Conservation (phyloP, 2,888 invertebrate species). For the Mamestra brassicae region DNA sequence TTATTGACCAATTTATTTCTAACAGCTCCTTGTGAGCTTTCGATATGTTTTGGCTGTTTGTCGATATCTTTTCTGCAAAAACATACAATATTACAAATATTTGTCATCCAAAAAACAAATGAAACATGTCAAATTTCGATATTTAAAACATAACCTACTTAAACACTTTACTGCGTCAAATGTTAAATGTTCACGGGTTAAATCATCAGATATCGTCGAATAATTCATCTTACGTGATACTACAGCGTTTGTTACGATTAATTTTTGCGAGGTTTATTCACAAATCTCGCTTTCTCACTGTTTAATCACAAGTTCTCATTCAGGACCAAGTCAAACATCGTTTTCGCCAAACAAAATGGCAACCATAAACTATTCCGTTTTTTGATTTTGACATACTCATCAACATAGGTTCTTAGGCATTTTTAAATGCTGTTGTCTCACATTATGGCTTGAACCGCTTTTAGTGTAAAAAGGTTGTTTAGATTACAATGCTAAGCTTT, state of each 20-base stretch:
- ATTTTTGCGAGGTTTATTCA: conserved; percentile 70
- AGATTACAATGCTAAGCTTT: neutral
- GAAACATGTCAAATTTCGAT: conserved; percentile 79
- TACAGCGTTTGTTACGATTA: conserved; percentile 65
- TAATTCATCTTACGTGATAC: conserved; percentile 86
- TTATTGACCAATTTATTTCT: conserved; percentile 87
- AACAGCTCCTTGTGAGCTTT: conserved; percentile 83
- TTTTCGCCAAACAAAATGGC: conserved; percentile 71
- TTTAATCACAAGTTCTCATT: conserved; percentile 42
- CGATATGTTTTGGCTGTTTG: conserved; percentile 80
- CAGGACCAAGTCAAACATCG: conserved; percentile 49
- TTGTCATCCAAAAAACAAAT: conserved; percentile 75
- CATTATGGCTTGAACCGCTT: neutral
- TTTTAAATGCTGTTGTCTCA: neutral
- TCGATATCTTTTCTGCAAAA: conserved; percentile 86
- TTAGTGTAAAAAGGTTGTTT: neutral
- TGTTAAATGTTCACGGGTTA: conserved; percentile 83
- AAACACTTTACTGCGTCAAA: conserved; percentile 83
- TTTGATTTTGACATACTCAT: neutral
- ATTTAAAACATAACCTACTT: conserved; percentile 87
- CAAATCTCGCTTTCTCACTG: conserved; percentile 19
- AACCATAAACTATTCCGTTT: conserved; percentile 62
- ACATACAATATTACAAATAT: conserved; percentile 38
- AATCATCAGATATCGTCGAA: conserved; percentile 85
- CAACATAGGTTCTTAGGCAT: neutral